Evolutionary conservation across 2,888 invertebrate genomes (phyloP).

Genomic region (Diloba caeruleocephala): DNA sequence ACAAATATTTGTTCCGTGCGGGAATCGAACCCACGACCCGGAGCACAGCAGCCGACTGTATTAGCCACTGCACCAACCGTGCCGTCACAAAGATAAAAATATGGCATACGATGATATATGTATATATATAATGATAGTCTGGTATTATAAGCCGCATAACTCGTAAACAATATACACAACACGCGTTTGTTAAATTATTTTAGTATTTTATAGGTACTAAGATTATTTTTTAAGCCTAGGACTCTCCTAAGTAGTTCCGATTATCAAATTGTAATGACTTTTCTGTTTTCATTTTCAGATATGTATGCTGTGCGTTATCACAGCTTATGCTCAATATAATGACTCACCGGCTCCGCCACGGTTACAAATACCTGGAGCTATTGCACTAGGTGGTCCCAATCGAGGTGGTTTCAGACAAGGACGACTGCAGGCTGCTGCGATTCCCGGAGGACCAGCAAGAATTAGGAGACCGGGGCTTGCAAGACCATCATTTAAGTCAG

Average conservation of each 20-base stretch:
- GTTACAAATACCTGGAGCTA: conserved; percentile 91
- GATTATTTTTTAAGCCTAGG: no score
- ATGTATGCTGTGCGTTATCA: conserved; percentile 85
- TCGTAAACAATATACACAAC: conserved; percentile 67
- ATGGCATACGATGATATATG: conserved; percentile 57
- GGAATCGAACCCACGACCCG: no score
- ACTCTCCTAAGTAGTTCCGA: conserved; percentile 19
- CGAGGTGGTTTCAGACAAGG: conserved; percentile 82
- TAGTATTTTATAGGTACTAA: no score
- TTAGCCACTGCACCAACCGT: no score
- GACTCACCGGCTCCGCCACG: conserved; percentile 90
- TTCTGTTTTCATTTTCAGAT: conserved; percentile 73
- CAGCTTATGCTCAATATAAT: conserved; percentile 84
- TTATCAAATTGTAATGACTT: not conserved
- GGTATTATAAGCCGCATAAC: conserved; percentile 53
- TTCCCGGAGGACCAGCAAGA: conserved; percentile 69
- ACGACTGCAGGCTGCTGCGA: conserved; percentile 71
- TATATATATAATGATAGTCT: conserved; percentile 57
- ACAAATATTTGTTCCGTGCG: no score
- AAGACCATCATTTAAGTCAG: conserved; percentile 83
- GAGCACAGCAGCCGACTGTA: no score
- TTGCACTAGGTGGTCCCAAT: conserved; percentile 77
- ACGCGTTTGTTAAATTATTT: no score
- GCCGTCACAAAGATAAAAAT: conserved; percentile 58
- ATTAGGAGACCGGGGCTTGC: conserved; percentile 80